Base-by-base conservation (phyloP, 1,140 invertebrate genomes). In the Megalonaias nervosa region DNA sequence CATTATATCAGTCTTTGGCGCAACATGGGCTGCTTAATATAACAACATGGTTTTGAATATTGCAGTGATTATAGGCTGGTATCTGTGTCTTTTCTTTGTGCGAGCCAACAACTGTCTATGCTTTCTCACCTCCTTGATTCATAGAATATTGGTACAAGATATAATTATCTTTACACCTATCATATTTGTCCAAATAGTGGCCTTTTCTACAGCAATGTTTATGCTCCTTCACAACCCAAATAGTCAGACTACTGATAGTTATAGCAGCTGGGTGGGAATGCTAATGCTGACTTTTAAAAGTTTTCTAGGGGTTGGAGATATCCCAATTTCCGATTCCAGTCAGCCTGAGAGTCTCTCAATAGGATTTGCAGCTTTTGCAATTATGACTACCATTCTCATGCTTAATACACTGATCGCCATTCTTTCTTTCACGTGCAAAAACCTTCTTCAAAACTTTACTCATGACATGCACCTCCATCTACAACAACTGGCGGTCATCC, bases 371-470 rank as follows among this genome's bases (percentile, higher is more conserved):
- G 19, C 79, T 12, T 87, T 86, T 74, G 76, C 77, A 0, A 58
- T 86, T 14, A 67, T 87, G 21, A 85, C 86, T n/a, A 85, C 84
- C 60, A 61, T 87, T 3, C 71, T 87, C 13, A 79, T 85, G 78
- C 65, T 87, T 6, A 87, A 87, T 74, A 77, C 82, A 1, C 76
- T 87, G 15, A 87, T 87, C 55, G 86, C 86, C 15, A 85, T 87
- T 83, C 83, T 87, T 81, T 85, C 85, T 48, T 79, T 82, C 65
- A 86, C 86, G 31, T 87, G 85, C 66, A 75, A 79, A 15, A 31
- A 81, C 5, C 79, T 87, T 0, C 61, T 82, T 3, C 75, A 84
- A 16, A 74, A 83, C 71, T 75, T 74, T 6, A 72, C 79, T 38
- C 72, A 57, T 38, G 82, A 82, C 55, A 77, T 77, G 6, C 86